These are phyloP conservation scores for Keiferia lycopersicella DNA, from an alignment of 2,888 invertebrate genomes.

Conservation along the genomic window DNA sequence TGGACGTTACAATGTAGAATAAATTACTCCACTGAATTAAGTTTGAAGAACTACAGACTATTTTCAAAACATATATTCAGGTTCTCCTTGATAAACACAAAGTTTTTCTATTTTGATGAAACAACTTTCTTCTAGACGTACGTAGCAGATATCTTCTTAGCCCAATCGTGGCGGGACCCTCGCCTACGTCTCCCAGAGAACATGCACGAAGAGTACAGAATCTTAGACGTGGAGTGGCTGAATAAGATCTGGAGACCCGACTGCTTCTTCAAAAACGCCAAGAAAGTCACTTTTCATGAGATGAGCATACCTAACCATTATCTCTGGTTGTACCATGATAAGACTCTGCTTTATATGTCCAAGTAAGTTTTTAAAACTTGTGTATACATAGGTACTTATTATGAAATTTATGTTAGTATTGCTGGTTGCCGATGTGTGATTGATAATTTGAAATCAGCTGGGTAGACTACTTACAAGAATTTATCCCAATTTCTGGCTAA, in stretches of 20 bases:
- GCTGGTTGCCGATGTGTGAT: no score
- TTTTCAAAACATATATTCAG: no score
- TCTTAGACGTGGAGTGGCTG: conserved; percentile 94
- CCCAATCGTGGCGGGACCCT: conserved; percentile 96
- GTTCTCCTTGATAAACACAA: no score
- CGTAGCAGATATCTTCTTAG: conserved; percentile 95
- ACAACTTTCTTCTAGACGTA: conserved; percentile 85
- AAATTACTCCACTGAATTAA: no score
- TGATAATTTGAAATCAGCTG: no score
- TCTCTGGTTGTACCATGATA: conserved; percentile 94
- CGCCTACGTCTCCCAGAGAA: conserved; percentile 94
- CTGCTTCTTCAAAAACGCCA: conserved; percentile 96
- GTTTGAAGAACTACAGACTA: no score
- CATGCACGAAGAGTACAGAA: conserved; percentile 95
- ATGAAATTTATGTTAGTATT: no score
- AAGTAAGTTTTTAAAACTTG: conserved; percentile 82
- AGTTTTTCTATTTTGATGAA: not conserved
- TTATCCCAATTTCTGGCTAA: no score
- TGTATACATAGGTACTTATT: no score
- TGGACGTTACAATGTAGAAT: no score
- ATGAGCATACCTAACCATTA: conserved; percentile 98
- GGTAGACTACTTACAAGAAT: no score
- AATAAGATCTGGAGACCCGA: conserved; percentile 96
- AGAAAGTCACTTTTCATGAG: conserved; percentile 96
- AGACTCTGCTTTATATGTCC: conserved; percentile 95